Evolutionary conservation across 1,140 invertebrate genomes (phyloP), one percentile per base, ranked within the genome.

Genomic region (Pseudomyrmex concolor): DNA sequence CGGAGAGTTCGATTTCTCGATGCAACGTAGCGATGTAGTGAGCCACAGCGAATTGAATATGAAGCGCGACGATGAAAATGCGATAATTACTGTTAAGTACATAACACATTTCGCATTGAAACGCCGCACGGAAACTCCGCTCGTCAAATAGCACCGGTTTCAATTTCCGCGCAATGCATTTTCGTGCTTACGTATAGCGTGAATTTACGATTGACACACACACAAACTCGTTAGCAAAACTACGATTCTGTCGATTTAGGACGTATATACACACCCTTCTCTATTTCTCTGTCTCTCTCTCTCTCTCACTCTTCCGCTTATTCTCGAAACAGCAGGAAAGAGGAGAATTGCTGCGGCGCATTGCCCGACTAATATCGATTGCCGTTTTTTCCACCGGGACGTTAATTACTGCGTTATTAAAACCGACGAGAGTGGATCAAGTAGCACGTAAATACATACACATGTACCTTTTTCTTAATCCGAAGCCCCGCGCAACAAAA

Each of bases 371-470:
- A 70, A 19, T 80, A 78, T 80, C 48, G 76, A 80, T 57, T 68
- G 10, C 67, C 51, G n/a, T 55, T 57, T 55, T 57, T 72, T 50
- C 45, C 34, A 50, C 62, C 64, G 50, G 59, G 15, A 81, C 77
- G 84, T 87, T 85, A 88, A 85, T 87, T 85, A 88, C 90, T 86
- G 86, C 90, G 90, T 88, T 34, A 88, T 91, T 90, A 91, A 85
- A 88, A 90, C 4, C 34, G 90, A 91, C 91, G 91, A 88, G 90
- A 91, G 90, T 90, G 91, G 89, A 93, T 91, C 91, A 91, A 91
- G 83, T 91, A 91, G 87, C 72, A 87, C 76, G 88, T 89, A 90
- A 85, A 88, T 64, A 34, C 5, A 34, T 7, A 34, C 34, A 34
- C 7, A 34, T 34, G 34, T 34, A 34, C 34, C 4, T 34, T 34